Evolutionary conservation across 2,113 vertebrate species (phyloP).

Genomic region (Platanista minor): DNA sequence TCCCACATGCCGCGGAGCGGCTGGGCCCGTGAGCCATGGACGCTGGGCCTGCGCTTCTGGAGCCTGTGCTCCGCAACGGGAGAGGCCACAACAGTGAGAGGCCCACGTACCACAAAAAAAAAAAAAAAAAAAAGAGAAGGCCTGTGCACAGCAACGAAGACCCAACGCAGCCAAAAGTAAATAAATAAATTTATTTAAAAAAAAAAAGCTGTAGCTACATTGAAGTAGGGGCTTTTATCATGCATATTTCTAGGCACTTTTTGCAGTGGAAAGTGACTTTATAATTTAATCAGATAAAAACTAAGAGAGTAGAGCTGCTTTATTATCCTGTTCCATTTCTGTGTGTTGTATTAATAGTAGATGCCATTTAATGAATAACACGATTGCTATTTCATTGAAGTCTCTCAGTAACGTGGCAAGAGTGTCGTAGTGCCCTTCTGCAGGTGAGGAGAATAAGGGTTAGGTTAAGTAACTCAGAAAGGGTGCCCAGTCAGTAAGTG

Average conservation of each 20-base stretch:
- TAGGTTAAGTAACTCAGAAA: not conserved
- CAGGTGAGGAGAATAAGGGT: not conserved
- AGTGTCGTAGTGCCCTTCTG: not conserved
- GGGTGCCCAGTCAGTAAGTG: not conserved
- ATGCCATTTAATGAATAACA: not conserved
- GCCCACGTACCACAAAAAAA: too few relatives aligned
- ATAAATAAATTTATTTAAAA: too few relatives aligned
- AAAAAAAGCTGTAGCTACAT: not conserved
- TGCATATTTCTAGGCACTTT: not conserved
- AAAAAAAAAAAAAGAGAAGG: too few relatives aligned
- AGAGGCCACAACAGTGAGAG: too few relatives aligned
- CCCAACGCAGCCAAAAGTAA: too few relatives aligned
- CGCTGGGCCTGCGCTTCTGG: too few relatives aligned
- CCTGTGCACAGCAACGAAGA: too few relatives aligned
- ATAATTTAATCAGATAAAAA: not conserved
- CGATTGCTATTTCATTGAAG: not conserved
- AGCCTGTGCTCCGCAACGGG: too few relatives aligned
- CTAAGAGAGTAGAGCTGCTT: not conserved
- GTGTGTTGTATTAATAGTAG: not conserved
- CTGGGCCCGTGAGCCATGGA: too few relatives aligned
- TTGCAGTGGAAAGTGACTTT: not conserved
- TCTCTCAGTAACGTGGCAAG: not conserved
- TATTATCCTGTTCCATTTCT: not conserved
- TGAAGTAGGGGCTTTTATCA: not conserved
- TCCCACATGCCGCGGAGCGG: too few relatives aligned